Percentiles rank a stretch among this genome's conserved stretches.
Conservation (phyloP, 2,888 invertebrate genomes). For the Chirona hameri region DNA sequence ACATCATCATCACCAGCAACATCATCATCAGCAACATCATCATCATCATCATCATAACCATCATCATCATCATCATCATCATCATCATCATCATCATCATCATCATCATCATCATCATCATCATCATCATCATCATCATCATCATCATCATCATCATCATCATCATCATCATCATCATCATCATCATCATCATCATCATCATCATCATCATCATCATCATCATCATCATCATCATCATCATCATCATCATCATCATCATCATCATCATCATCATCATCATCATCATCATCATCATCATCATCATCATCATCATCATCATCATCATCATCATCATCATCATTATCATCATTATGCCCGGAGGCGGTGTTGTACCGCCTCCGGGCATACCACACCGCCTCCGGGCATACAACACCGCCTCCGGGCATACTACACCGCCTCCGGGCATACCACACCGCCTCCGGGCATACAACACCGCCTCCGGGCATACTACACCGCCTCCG, state of each 20-base stretch:
- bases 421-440: too few relatives aligned
- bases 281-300: slow-evolving; percentile 22
- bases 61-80: too few relatives aligned
- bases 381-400: too few relatives aligned
- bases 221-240: slow-evolving; percentile 22
- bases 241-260: slow-evolving; percentile 22
- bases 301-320: slow-evolving; percentile 22
- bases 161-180: slow-evolving; percentile 22
- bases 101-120: slow-evolving; percentile 22
- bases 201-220: slow-evolving; percentile 22
- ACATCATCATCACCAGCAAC: too few relatives aligned
- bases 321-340: slow-evolving; percentile 22
- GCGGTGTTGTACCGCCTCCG: too few relatives aligned
- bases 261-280: slow-evolving; percentile 22
- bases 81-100: slow-evolving; percentile 22
- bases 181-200: slow-evolving; percentile 22
- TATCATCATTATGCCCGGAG: slow-evolving; percentile 8
- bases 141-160: slow-evolving; percentile 22
- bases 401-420: too few relatives aligned
- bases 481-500: too few relatives aligned
- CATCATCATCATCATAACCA: too few relatives aligned
- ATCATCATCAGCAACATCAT: too few relatives aligned
- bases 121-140: slow-evolving; percentile 22
- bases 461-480: too few relatives aligned
- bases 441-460: too few relatives aligned